Evolutionary conservation across 2,888 invertebrate species (phyloP), one percentile per base, ranked within the genome.

Genomic region (Odontomyia ornata): DNA sequence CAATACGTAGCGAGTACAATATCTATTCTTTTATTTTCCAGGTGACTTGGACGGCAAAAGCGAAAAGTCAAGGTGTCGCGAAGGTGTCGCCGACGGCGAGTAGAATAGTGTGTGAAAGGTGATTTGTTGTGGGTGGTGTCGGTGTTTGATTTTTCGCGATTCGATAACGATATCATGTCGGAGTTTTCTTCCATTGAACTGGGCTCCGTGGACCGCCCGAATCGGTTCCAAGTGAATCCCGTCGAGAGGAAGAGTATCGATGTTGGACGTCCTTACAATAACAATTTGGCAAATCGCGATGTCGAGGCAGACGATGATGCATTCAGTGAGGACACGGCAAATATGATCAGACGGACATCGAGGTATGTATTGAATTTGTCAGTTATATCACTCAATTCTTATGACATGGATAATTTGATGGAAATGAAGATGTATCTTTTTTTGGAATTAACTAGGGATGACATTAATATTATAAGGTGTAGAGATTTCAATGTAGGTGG

Each of bases 201-300:
- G 84, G 84, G 85, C 79, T 83, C 84, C 79, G 84, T 85, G 77
- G 86, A 87, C 80, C 83, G 85, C 62, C 84, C 85, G 56, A 87
- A 85, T 81, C 86, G 87, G 52, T 87, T 87, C 79, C 87, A 87
- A 84, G 87, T 87, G 62, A 87, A 87, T 82, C 86, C 86, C 25
- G 87, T 87, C 5, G 84, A 84, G 79, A 84, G 85, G 78, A 85
- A 84, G 78, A 82, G 83, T 80, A 83, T 82, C 79, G 82, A 81
- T 64, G 83, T 82, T 36, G 83, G 43, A 36, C 83, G 83, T 21
- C 85, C 84, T 77, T 82, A 84, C 65, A 86, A 86, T 80, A 83
- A 85, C 46, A 85, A 85, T 11, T 81, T 86, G 78, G 83, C 84
- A 78, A 85, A 84, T 79, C 82, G 79, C 76, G 84, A 86, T 71